Percentiles rank a stretch among this genome's conserved stretches.
These are phyloP conservation scores for Crotalus helleri DNA, from an alignment of 2,113 vertebrate genomes.

Conservation along the genomic window DNA sequence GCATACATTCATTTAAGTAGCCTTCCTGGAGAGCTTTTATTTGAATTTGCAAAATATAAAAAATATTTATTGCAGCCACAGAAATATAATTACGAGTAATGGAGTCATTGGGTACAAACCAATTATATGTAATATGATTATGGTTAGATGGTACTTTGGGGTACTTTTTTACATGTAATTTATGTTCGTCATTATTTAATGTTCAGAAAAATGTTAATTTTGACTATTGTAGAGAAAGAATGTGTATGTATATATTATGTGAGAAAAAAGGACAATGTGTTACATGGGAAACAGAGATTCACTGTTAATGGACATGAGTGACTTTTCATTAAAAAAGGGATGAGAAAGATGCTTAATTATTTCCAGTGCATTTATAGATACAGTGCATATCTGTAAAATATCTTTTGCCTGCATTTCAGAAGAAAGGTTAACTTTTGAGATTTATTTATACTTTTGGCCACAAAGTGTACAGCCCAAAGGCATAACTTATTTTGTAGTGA, in stretches of 20 bases:
- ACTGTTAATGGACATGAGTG: background rate
- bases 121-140: background rate
- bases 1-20: slow-evolving; percentile 7
- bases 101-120: slow-evolving; percentile 30
- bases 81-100: slow-evolving; percentile 9
- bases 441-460: background rate
- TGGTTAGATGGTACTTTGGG: background rate
- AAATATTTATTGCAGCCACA: slow-evolving; percentile 27
- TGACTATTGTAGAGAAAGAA: background rate
- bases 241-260: background rate
- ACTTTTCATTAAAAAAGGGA: background rate
- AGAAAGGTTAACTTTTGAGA: background rate
- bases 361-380: background rate
- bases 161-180: slow-evolving; percentile 12
- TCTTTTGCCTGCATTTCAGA: background rate
- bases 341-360: background rate
- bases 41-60: slow-evolving; percentile 39
- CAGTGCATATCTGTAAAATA: background rate
- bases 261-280: background rate
- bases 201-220: slow-evolving; percentile 12
- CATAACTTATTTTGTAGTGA: background rate
- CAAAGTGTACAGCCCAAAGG: background rate
- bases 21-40: slow-evolving; percentile 47
- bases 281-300: background rate
- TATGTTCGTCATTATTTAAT: background rate